Conservation (phyloP, 37 sponge, comb jelly and placozoan species). For the Corticium candelabrum region DNA sequence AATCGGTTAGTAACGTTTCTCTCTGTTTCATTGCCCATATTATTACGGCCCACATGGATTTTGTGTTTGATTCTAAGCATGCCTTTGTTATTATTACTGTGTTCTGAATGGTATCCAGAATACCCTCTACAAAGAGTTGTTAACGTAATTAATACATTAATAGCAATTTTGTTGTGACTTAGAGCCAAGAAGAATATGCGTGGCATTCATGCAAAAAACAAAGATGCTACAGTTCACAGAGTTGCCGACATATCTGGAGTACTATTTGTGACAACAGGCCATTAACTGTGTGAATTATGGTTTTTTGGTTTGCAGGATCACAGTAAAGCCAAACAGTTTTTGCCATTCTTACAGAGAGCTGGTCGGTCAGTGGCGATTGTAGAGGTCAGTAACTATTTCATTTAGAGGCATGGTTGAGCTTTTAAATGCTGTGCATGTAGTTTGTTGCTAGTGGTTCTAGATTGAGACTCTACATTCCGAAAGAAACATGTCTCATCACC, state of each 20-base stretch:
- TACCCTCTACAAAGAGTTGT: too few relatives aligned
- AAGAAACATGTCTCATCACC: slow-evolving; percentile 90
- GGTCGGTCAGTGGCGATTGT: slow-evolving; percentile 76
- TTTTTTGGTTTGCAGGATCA: slow-evolving; percentile 33
- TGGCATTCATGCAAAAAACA: slow-evolving; percentile 72
- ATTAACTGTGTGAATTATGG: neutral
- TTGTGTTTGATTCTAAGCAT: neutral
- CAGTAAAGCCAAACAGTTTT: slow-evolving; percentile 75
- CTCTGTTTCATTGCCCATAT: too few relatives aligned
- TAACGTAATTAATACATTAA: neutral
- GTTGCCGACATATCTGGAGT: slow-evolving; percentile 88
- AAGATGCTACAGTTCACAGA: slow-evolving; percentile 53
- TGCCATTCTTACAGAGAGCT: slow-evolving; percentile 82
- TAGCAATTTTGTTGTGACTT: neutral
- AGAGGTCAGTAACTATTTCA: slow-evolving; percentile 38
- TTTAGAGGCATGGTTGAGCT: neutral
- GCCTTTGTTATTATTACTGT: neutral
- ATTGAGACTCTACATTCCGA: slow-evolving; percentile 69
- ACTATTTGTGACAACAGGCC: neutral
- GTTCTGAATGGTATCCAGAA: neutral
- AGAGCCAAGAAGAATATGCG: slow-evolving; percentile 73
- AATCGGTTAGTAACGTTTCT: too few relatives aligned
- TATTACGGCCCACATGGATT: too few relatives aligned
- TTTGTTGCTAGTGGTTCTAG: slow-evolving; percentile 95
- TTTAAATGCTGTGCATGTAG: slow-evolving; percentile 16